Percentiles rank a stretch among this genome's conserved stretches.
Evolutionary conservation across 2,113 vertebrate species (phyloP).

Genomic region (Conger conger): DNA sequence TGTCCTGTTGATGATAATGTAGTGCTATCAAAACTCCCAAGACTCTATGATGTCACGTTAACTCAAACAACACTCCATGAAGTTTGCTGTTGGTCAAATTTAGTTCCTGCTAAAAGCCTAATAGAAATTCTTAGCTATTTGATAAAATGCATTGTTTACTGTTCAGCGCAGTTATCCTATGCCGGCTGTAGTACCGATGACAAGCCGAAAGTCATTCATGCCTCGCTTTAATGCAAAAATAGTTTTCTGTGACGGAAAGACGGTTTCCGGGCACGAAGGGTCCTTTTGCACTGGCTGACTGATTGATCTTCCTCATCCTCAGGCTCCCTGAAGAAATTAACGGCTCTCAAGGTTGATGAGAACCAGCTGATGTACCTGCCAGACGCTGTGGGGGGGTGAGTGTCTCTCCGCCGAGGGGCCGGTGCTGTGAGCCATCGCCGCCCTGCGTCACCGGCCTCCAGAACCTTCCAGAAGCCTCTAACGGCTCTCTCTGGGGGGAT

Average conservation of each 20-base stretch:
- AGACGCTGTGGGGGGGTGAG: constrained; percentile 93
- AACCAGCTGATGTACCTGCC: constrained; percentile 94
- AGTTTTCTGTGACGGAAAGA: not conserved
- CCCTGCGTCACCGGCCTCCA: too few species aligned
- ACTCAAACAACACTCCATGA: not conserved
- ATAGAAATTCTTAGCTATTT: not conserved
- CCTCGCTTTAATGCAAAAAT: constrained; percentile 27
- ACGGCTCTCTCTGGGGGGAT: too few species aligned
- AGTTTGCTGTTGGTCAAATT: not conserved
- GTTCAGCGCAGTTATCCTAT: not conserved
- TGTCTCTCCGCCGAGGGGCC: not conserved
- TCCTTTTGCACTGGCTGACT: not conserved
- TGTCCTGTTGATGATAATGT: not conserved
- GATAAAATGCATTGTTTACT: not conserved
- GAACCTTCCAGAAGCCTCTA: not conserved
- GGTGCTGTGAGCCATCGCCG: not conserved
- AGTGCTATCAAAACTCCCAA: not conserved
- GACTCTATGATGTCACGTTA: not conserved
- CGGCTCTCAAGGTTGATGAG: constrained; percentile 95
- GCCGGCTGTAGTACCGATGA: constrained; percentile 37
- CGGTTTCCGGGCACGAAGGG: not conserved
- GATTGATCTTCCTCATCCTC: constrained; percentile 37
- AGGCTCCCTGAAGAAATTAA: constrained; percentile 92
- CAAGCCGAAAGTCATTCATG: constrained; percentile 26
- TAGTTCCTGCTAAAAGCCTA: not conserved